Evolutionary conservation across 2,113 vertebrate genomes (phyloP), one percentile per base, ranked within the genome.

Genomic region (Prietella phreatophila): DNA sequence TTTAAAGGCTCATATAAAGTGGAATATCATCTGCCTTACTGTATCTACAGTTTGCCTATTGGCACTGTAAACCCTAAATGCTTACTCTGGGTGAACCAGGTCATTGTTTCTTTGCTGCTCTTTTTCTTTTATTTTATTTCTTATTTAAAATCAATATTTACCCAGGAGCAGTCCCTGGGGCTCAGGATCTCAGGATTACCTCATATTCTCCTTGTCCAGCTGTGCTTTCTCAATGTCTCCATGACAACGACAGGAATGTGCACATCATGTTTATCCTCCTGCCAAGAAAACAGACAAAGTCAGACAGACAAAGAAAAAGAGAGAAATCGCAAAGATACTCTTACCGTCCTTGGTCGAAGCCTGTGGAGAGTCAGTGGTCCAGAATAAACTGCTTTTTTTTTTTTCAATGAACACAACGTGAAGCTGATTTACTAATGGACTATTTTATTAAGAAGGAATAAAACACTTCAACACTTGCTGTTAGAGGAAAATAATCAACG

Each of bases 81-180:
- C 58, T 75, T 88, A 84, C 87, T 90, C 82, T 92, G 88, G 90
- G 75, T 92, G 33, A 92, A 88, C 85, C 83, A 88, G 85, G 90
- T 93, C 93, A 93, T 92, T 92, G 93, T 89, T 86, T 90, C 87
- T 83, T 90, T 86, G 60, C 85, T 85, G 79, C 89, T 79, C 88
- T 87, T 87, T 87, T 69, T 84, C 85, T 56, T 53, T 85, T 91
- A 94, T 96, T 95, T 96, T 95, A 95, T 97, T 97, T 95, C 95
- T 96, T 95, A 96, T 97, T 96, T 95, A 95, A 96, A 96, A 96
- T 96, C 97, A 97, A 97, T 97, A 97, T 98, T 99, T 98, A 96
- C 97, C 94, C 95, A 96, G 96, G 95, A 96, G 96, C 94, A 97
- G 96, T 96, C 97, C 96, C 96, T 91, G 92, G 96, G 94, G 96